Percentiles rank a stretch among this genome's conserved stretches.
phyloP scores from a whole-genome alignment of 2,888 invertebrate species.

The Dolichomitus sp. region DNA sequence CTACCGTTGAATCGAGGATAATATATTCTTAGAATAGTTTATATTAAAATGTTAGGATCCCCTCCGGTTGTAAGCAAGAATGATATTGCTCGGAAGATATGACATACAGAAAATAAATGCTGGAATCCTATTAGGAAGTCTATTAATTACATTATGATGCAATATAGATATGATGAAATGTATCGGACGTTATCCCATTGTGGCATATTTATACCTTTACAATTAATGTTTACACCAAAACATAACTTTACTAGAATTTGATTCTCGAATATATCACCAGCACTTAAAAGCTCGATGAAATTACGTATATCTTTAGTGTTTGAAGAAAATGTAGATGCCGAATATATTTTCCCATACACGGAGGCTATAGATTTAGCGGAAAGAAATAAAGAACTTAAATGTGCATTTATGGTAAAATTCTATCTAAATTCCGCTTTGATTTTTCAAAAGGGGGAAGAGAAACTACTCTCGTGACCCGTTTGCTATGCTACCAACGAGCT shows the following conservation, averaged over 20 bases:
- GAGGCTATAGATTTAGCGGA: neutral
- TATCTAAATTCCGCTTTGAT: constrained; percentile 21
- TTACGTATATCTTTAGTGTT: neutral
- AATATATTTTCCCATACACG: neutral
- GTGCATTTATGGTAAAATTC: constrained; percentile 20
- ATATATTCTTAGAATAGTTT: neutral
- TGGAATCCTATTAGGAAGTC: too few relatives aligned
- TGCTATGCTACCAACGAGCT: constrained; percentile 17
- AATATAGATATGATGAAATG: neutral
- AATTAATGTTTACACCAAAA: too few relatives aligned
- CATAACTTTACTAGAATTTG: too few relatives aligned
- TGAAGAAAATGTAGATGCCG: neutral
- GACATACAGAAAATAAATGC: neutral
- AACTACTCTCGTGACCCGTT: constrained; percentile 36
- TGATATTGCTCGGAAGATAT: too few relatives aligned
- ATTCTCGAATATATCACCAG: too few relatives aligned
- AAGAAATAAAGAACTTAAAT: neutral
- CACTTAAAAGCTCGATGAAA: too few relatives aligned
- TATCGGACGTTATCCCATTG: neutral
- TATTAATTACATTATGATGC: too few relatives aligned
- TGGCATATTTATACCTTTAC: too few relatives aligned
- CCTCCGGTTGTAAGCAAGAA: neutral
- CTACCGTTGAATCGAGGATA: neutral
- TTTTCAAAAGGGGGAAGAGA: neutral
- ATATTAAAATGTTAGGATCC: too few relatives aligned